Conservation (phyloP, 2,888 invertebrate species). For the Stomorhina lunata region DNA sequence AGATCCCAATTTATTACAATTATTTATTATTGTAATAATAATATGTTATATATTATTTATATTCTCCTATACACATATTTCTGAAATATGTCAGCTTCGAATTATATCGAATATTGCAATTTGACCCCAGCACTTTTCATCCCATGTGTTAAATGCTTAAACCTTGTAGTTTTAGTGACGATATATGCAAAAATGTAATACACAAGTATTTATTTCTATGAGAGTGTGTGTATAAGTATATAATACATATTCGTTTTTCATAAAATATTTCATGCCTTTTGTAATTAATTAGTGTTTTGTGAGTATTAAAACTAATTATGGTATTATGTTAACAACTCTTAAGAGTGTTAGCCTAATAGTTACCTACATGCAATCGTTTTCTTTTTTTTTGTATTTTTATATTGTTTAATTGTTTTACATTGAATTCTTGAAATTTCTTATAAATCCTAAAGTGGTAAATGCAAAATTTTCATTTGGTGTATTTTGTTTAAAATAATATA, state of each 20-base stretch:
- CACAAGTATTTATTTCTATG: background rate
- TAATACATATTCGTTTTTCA: conserved; percentile 1
- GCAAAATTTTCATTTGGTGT: too few species aligned
- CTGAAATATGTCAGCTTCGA: too few species aligned
- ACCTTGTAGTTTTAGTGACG: background rate
- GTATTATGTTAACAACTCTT: conserved; percentile 63
- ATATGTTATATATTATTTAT: too few species aligned
- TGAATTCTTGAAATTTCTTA: too few species aligned
- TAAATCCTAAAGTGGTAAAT: too few species aligned
- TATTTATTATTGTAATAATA: too few species aligned
- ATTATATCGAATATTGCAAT: too few species aligned
- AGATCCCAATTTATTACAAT: too few species aligned
- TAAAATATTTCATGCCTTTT: conserved; percentile 57
- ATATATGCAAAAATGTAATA: background rate
- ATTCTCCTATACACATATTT: too few species aligned
- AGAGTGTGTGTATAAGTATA: background rate
- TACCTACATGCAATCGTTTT: conserved; percentile 52
- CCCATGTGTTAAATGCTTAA: too few species aligned
- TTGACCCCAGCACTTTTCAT: too few species aligned
- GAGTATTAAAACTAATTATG: conserved; percentile 65
- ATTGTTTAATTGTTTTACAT: conserved; percentile 48
- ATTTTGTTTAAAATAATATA: too few species aligned
- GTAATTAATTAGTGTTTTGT: conserved; percentile 66
- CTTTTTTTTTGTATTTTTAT: conserved; percentile 26
- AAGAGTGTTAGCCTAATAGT: conserved; percentile 60